These are phyloP conservation scores for Troides oblongomaculatus DNA, from an alignment of 2,888 invertebrate genomes.

Conservation along the genomic window DNA sequence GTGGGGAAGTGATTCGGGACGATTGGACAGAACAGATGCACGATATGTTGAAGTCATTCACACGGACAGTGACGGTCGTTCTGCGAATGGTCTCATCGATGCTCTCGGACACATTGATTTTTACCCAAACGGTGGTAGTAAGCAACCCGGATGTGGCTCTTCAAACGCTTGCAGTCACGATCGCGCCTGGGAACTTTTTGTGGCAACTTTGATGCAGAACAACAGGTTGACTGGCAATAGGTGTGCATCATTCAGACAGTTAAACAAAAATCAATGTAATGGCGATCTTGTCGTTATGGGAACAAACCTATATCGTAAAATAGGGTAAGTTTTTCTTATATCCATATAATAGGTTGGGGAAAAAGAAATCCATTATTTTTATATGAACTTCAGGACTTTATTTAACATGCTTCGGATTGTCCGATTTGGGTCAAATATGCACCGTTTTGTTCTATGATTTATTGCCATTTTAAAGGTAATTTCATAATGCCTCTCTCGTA, in stretches of 20 bases:
- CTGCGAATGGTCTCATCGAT: constrained; percentile 82
- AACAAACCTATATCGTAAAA: constrained; percentile 43
- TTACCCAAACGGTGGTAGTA: constrained; percentile 91
- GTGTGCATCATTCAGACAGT: constrained; percentile 43
- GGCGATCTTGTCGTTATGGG: constrained; percentile 47
- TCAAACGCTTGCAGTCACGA: constrained; percentile 50
- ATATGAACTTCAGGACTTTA: too few relatives aligned
- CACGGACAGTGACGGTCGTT: constrained; percentile 50
- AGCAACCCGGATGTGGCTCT: constrained; percentile 72
- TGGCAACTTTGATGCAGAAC: constrained; percentile 44
- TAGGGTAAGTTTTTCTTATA: constrained; percentile 44
- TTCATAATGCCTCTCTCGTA: too few relatives aligned
- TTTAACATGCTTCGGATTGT: too few relatives aligned
- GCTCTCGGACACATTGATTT: constrained; percentile 91
- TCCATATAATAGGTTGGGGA: not conserved
- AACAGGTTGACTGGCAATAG: constrained; percentile 41
- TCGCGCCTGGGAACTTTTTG: constrained; percentile 51
- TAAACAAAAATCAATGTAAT: constrained; percentile 46
- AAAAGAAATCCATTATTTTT: too few relatives aligned
- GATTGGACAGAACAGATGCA: constrained; percentile 47
- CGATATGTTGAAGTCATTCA: constrained; percentile 63
- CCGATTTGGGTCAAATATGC: too few relatives aligned
- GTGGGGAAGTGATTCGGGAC: constrained; percentile 42
- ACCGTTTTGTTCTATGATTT: too few relatives aligned
- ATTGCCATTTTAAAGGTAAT: too few relatives aligned